Evolutionary conservation across 2,888 invertebrate genomes (phyloP), one percentile per base, ranked within the genome.

Genomic region (Octonoba sinensis): DNA sequence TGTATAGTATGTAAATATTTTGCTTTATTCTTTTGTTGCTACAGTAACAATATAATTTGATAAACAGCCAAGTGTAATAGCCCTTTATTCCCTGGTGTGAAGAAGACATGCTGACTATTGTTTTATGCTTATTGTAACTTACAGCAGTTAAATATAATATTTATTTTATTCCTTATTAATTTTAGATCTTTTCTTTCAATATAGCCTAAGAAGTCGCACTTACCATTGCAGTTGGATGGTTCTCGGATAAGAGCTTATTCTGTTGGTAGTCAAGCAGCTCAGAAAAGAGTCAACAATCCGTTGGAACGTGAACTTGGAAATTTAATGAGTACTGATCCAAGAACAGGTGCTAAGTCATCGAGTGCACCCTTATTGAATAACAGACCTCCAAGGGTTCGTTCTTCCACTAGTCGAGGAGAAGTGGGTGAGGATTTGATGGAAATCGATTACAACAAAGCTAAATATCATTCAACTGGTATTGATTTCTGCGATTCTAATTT

Each of bases 211-310:
- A 81, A 83, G 62, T 56, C 79, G 1, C 83, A 81, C 51, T 20
- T 83, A 59, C 64, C 79, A 22, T 47, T 77, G 15, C 83, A 83
- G 47, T 36, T 77, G 3, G 83, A 84, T 57, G 77, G 78, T 27
- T 81, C 72, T 4, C 90, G 94, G 71, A 93, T 92, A 62, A 91
- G 94, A 85, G 94, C 94, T 8, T 94, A 93, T 89, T 94, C 94
- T 73, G 93, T 94, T 69, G 95, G 95, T 27, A 93, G 93, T 84
- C 91, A 92, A 84, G 90, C 57, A 84, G 83, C 78, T 11, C 81
- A 81, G 27, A 75, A 69, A 49, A 66, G 56, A 71, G 56, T 62
- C 18, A 60, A 11, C 20, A 75, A 56, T 18, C 57, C 71, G 1
- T 22, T 79, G 11, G 83, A 83, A 16, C 64, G 60, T 3, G 79